These are phyloP conservation scores for Zapus hudsonius DNA, from an alignment of 2,113 vertebrate species.

Conservation along the genomic window DNA sequence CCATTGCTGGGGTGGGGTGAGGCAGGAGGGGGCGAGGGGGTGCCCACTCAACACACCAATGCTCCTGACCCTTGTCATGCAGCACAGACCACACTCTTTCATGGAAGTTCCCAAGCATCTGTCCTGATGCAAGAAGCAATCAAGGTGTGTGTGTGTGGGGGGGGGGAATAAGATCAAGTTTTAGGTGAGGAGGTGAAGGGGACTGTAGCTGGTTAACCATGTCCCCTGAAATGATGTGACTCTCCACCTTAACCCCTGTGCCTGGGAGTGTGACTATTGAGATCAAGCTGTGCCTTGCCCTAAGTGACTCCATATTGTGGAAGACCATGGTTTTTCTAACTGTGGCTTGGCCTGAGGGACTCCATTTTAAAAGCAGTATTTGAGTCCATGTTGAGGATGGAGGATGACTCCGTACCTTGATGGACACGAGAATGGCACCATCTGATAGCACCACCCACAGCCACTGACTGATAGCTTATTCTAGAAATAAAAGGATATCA, in stretches of 20 bases:
- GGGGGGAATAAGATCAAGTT: too few species aligned
- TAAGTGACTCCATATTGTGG: neutral
- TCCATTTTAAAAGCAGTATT: neutral
- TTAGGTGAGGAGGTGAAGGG: too few species aligned
- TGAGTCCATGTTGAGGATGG: neutral
- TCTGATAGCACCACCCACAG: neutral
- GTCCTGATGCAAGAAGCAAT: too few species aligned
- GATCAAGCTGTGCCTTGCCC: neutral
- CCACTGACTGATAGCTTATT: neutral
- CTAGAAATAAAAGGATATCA: neutral
- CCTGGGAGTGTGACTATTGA: neutral
- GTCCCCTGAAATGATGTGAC: rapidly evolving
- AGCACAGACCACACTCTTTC: neutral
- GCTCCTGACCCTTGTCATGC: too few species aligned
- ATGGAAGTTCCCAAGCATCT: too few species aligned
- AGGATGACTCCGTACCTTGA: neutral
- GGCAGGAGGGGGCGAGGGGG: too few species aligned
- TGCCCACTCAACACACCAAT: neutral
- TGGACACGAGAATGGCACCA: neutral
- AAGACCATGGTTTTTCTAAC: neutral
- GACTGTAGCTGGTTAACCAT: rapidly evolving
- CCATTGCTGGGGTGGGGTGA: too few species aligned
- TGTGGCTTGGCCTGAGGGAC: neutral
- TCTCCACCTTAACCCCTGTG: rapidly evolving
- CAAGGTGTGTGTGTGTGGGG: rapidly evolving